Percentiles rank a stretch among this genome's conserved stretches.
Evolutionary conservation across 2,113 vertebrate species (phyloP).

Genomic region (Thymallus thymallus): DNA sequence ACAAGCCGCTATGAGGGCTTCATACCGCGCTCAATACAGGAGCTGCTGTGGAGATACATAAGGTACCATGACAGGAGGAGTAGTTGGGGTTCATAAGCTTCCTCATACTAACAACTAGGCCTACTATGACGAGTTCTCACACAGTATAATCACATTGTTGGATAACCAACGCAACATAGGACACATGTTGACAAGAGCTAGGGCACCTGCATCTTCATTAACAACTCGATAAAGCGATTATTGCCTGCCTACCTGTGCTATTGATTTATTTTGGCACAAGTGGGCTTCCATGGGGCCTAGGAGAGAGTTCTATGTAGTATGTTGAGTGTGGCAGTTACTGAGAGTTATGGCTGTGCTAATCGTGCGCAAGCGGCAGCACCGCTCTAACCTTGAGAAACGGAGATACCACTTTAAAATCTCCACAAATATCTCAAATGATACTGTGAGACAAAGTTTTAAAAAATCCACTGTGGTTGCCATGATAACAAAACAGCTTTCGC

Average conservation of each 20-base stretch:
- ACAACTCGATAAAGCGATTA: slow-evolving; percentile 16
- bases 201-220: slow-evolving; percentile 25
- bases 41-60: slow-evolving; percentile 1
- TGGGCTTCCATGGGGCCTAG: not conserved
- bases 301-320: not conserved
- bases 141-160: slow-evolving; percentile 9
- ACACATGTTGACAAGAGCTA: slow-evolving; percentile 7
- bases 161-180: slow-evolving; percentile 9
- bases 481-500: slow-evolving; percentile 10
- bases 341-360: not conserved
- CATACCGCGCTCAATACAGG: not conserved
- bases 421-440: not conserved
- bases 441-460: not conserved
- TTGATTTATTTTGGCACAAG: slow-evolving; percentile 29
- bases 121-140: not conserved
- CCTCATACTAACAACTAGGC: not conserved
- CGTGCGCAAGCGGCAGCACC: not conserved
- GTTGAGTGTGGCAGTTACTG: not conserved
- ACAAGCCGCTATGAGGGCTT: slow-evolving; percentile 12
- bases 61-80: not conserved
- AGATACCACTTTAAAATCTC: not conserved
- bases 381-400: slow-evolving; percentile 7
- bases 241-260: slow-evolving; percentile 19
- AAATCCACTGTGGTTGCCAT: not conserved
- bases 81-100: not conserved